Conservation (phyloP, 2,888 invertebrate genomes). For the Pocota personata region DNA sequence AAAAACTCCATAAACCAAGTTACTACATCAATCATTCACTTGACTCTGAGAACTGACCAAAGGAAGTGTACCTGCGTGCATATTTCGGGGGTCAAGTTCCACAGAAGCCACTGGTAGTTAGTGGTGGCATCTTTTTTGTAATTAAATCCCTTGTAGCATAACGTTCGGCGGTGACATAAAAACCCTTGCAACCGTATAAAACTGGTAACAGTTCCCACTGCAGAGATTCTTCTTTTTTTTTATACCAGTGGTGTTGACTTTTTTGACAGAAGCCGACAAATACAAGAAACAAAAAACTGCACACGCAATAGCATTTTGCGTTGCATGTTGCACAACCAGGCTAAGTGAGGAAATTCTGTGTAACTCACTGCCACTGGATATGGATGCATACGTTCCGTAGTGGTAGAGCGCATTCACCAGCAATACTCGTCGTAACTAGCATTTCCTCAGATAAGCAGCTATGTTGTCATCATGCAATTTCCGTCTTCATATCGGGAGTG, state of each 20-base stretch:
- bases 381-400: conserved; percentile 55
- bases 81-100: conserved; percentile 9
- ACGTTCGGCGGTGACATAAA: not conserved
- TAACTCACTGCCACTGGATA: conserved; percentile 49
- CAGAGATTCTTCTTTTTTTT: not conserved
- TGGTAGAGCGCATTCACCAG: conserved; percentile 7
- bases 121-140: not conserved
- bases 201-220: conserved; percentile 10
- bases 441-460: conserved; percentile 52
- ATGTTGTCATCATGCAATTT: conserved; percentile 62
- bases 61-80: conserved; percentile 8
- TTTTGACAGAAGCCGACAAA: conserved; percentile 13
- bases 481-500: conserved; percentile 54
- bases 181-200: not conserved
- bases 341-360: conserved; percentile 51
- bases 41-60: not conserved
- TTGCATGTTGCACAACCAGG: conserved; percentile 65
- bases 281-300: not conserved
- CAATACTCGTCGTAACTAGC: conserved; percentile 32
- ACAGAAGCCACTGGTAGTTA: not conserved
- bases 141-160: conserved; percentile 10
- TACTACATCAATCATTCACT: conserved; percentile 37
- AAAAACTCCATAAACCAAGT: conserved; percentile 20
- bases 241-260: not conserved
- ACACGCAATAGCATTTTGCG: conserved; percentile 15